Evolutionary conservation across 2,797 vertebrate genomes (phyloP).

Genomic region (Orientallactaga sibirica): DNA sequence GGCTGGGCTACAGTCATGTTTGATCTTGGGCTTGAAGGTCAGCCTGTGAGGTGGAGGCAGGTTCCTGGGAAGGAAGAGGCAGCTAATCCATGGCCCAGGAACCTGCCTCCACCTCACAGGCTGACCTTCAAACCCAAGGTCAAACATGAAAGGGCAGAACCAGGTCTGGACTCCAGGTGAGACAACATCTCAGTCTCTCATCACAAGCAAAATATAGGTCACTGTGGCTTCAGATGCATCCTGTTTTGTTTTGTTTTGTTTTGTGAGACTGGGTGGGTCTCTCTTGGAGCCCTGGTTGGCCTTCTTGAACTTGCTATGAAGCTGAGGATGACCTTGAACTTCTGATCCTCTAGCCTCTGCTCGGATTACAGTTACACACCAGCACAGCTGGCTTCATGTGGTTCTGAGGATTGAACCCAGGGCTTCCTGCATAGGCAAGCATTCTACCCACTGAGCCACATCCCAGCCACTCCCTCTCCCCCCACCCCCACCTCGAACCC

Average conservation of each 20-base stretch:
- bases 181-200: background rate
- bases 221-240: background rate
- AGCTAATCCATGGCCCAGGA: background rate
- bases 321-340: background rate
- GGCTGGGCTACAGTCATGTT: background rate
- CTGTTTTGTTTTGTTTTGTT: no score
- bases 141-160: background rate
- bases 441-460: no score
- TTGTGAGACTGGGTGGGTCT: background rate
- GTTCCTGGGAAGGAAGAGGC: background rate
- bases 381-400: background rate
- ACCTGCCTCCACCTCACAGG: background rate
- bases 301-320: background rate
- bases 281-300: background rate
- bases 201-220: conserved; percentile 1
- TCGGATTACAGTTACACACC: background rate
- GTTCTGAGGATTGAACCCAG: background rate
- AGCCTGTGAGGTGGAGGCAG: background rate
- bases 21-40: background rate
- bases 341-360: background rate
- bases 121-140: background rate
- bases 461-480: background rate
- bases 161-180: background rate
- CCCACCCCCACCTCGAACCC: no score
- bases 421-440: background rate